Percentiles rank a stretch among this genome's conserved stretches.
phyloP scores from a whole-genome alignment of 2,113 vertebrate genomes.

The Tychaedon coryphoeus region DNA sequence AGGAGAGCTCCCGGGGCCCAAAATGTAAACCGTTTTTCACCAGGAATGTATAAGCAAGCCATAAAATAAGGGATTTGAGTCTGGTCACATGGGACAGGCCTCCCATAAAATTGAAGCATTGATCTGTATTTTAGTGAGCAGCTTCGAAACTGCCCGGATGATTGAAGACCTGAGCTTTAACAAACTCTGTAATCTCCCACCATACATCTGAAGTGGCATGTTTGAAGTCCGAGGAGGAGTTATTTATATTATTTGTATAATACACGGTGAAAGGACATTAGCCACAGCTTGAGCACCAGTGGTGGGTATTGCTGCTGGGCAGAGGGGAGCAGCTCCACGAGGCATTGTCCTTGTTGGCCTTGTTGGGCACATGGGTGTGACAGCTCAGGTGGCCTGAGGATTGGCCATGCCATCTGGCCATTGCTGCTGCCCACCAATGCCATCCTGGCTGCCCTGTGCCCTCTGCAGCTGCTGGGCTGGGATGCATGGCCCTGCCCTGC shows the following conservation, averaged over 20 bases:
- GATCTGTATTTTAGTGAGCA: constrained; percentile 76
- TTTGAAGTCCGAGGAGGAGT: constrained; percentile 79
- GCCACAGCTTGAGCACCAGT: constrained; percentile 31
- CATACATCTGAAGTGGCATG: constrained; percentile 82
- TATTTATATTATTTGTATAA: constrained; percentile 80
- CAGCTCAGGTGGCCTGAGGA: not conserved
- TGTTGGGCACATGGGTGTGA: not conserved
- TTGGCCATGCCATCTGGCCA: too few relatives aligned
- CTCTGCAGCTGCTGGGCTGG: not conserved
- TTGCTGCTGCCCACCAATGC: not conserved
- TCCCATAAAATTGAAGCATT: constrained; percentile 85
- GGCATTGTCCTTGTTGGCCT: accelerated
- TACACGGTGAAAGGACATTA: constrained; percentile 71
- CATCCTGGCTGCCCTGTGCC: not conserved
- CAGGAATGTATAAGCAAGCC: constrained; percentile 94
- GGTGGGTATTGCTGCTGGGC: not conserved
- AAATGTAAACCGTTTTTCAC: constrained; percentile 92
- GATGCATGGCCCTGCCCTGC: not conserved
- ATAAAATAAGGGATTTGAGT: constrained; percentile 90
- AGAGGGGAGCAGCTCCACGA: not conserved
- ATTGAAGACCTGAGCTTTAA: constrained; percentile 73
- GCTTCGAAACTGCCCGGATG: constrained; percentile 66
- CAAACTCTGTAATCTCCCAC: constrained; percentile 80
- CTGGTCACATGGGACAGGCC: constrained; percentile 81
- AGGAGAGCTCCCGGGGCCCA: constrained; percentile 82